These are phyloP conservation scores for Perithous albicinctus DNA, from an alignment of 2,888 invertebrate genomes.

Conservation along the genomic window DNA sequence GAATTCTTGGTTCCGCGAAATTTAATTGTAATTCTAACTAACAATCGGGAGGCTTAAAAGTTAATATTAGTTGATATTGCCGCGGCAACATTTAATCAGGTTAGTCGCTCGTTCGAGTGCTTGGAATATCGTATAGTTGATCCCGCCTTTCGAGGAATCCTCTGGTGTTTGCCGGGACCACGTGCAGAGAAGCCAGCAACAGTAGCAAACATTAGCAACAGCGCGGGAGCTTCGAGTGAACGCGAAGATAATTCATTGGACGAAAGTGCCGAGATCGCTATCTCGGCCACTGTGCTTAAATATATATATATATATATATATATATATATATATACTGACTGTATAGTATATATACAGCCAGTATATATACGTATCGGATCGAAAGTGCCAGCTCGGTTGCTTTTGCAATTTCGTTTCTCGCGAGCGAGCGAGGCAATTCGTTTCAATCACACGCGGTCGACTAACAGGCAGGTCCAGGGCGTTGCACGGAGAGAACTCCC, in stretches of 20 bases:
- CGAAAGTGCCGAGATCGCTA: constrained; percentile 65
- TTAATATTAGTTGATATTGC: constrained; percentile 5
- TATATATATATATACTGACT: neutral
- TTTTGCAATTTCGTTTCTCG: constrained; percentile 70
- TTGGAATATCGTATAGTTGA: constrained; percentile 43
- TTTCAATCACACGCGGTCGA: constrained; percentile 69
- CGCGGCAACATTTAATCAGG: constrained; percentile 38
- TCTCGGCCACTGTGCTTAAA: constrained; percentile 30
- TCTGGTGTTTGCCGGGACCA: constrained; percentile 17
- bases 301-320: neutral
- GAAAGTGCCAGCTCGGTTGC: constrained; percentile 59
- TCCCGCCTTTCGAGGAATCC: constrained; percentile 50
- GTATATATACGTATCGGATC: constrained; percentile 52
- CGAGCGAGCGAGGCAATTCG: constrained; percentile 63
- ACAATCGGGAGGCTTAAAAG: constrained; percentile 29
- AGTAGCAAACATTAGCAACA: constrained; percentile 39
- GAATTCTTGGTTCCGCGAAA: constrained; percentile 7
- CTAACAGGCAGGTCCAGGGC: constrained; percentile 52
- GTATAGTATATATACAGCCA: too few relatives aligned
- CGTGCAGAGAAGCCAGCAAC: constrained; percentile 39
- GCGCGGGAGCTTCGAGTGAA: constrained; percentile 40
- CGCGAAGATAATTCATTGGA: constrained; percentile 70
- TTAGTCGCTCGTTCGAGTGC: constrained; percentile 33
- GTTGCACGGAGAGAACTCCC: constrained; percentile 41
- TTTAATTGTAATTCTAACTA: neutral